A percentile compares a stretch with the other conserved stretches of the same genome.
These are phyloP conservation scores for Oreohelix idahoensis DNA, from an alignment of 1,140 invertebrate species.

Conservation along the genomic window DNA sequence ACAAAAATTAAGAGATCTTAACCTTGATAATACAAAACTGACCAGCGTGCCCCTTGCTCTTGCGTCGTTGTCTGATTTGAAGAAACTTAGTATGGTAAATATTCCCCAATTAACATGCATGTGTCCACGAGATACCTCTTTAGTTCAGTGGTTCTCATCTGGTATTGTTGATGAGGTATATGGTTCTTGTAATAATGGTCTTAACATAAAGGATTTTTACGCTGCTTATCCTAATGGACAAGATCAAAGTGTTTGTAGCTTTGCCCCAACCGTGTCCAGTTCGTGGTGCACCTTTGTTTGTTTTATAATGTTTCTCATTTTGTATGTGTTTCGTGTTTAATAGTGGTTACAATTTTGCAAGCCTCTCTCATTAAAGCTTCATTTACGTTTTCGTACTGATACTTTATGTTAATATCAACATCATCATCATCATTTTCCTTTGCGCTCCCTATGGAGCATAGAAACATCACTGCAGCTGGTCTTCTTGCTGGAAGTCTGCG, in stretches of 20 bases:
- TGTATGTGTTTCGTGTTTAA: neutral
- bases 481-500: no score
- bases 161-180: neutral
- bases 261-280: neutral
- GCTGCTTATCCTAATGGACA: neutral
- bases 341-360: no score
- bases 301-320: neutral
- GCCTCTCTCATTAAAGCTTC: no score
- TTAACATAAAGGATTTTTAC: neutral
- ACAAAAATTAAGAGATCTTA: neutral
- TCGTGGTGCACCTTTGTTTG: neutral
- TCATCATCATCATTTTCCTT: no score
- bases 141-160: neutral
- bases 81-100: neutral
- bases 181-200: neutral
- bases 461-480: no score
- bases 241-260: neutral
- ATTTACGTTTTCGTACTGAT: no score
- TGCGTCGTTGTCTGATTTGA: neutral
- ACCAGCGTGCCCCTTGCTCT: neutral
- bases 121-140: neutral
- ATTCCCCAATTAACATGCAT: neutral
- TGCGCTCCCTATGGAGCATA: no score
- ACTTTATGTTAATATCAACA: no score
- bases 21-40: neutral